Percentiles rank a stretch among this genome's conserved stretches.
Evolutionary conservation across 2,797 vertebrate species (phyloP).

Genomic region (Halcyon smyrnensis): DNA sequence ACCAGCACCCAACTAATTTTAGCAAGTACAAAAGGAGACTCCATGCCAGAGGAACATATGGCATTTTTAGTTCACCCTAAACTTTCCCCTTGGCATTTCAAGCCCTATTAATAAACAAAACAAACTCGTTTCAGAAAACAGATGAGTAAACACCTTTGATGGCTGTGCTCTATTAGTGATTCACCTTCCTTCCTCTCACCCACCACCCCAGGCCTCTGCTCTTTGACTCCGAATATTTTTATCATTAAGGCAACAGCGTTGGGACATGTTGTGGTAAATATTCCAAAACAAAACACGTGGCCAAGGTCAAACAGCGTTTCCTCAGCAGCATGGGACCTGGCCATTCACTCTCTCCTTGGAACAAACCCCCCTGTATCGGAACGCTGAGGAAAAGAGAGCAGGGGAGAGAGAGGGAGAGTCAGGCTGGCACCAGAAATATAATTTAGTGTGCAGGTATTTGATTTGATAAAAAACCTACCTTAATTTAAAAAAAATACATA

Average conservation of each 20-base stretch:
- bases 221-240: not conserved
- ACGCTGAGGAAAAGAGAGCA: slow-evolving; percentile 17
- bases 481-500: slow-evolving; percentile 74
- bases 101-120: slow-evolving; percentile 55
- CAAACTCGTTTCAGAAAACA: slow-evolving; percentile 36
- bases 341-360: not conserved
- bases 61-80: slow-evolving; percentile 42
- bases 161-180: not conserved
- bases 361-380: slow-evolving; percentile 67
- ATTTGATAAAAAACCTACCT: slow-evolving; percentile 81
- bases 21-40: slow-evolving; percentile 11
- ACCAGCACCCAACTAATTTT: not conserved
- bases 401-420: slow-evolving; percentile 58
- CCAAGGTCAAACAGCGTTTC: not conserved
- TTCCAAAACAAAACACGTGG: not conserved
- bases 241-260: not conserved
- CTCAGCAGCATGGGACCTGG: not conserved
- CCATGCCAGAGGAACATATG: not conserved
- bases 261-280: not conserved
- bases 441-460: slow-evolving; percentile 82
- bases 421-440: slow-evolving; percentile 80
- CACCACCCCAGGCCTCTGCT: not conserved
- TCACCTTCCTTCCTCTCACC: slow-evolving; percentile 11
- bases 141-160: not conserved
- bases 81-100: slow-evolving; percentile 41